These are phyloP conservation scores for Copidosoma floridanum DNA, from an alignment of 1,140 invertebrate genomes.

Conservation along the genomic window DNA sequence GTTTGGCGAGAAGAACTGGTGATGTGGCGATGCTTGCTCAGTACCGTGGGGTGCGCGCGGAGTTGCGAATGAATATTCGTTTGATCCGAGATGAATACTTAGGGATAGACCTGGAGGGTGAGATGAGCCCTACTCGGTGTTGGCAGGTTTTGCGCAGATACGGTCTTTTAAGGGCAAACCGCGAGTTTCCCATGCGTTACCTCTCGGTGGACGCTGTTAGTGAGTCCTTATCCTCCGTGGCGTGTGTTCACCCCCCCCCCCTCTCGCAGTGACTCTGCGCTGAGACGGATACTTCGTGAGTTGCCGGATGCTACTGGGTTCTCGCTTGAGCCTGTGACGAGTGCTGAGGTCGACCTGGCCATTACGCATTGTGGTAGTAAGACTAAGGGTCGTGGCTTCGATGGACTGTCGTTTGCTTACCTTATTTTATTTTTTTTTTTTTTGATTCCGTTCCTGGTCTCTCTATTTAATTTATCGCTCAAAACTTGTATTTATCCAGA, in stretches of 20 bases:
- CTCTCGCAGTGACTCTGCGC: not conserved
- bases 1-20: not conserved
- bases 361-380: not conserved
- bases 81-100: not conserved
- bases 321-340: not conserved
- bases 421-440: not conserved
- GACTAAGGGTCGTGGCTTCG: not conserved
- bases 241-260: not conserved
- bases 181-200: not conserved
- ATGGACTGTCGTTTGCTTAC: not conserved
- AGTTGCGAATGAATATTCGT: not conserved
- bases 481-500: not conserved
- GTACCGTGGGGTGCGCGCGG: not conserved
- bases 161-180: not conserved
- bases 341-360: not conserved
- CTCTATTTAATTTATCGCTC: not conserved
- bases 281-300: not conserved
- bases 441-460: not conserved
- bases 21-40: not conserved
- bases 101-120: not conserved
- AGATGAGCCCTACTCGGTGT: no score
- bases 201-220: not conserved
- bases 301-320: not conserved
- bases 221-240: not conserved
- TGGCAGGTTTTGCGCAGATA: not conserved